Evolutionary conservation across 2,113 vertebrate species (phyloP), one percentile per base, ranked within the genome.

Genomic region (Hassar affinis): DNA sequence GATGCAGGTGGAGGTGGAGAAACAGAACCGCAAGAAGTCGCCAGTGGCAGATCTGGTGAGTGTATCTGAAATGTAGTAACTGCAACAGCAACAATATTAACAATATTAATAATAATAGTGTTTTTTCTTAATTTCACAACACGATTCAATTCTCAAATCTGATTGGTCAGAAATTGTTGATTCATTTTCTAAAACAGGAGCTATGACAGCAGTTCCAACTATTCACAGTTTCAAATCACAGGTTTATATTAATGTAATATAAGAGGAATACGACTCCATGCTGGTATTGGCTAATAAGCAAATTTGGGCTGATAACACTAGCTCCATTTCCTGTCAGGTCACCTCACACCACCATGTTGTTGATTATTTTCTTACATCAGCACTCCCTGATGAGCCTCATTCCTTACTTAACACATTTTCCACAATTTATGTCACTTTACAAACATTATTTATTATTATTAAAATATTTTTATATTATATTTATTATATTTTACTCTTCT

Each of bases 1-100:
- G 92, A 99, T 99, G 98, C 98, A 99, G 92, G 98, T 99, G 72
- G 96, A 99, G 90, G 98, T 99, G 93, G 98, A 99, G 86, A 99
- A 98, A 84, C 98, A 99, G 92, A 99, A 99, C 90, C 96, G 98
- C 88, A 99, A 99, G 92, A 99, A 99, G 88, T 99, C 98, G 0
- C 98, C 98, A 0, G 98, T 99, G 82, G 98, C 97, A 0, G 98
- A 99, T 88, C 95, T 99, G 86, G 98, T 99, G 86, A 94, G 97
- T 91, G 96, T 89, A 20, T 38, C 9, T 57, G 51, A 35, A 25
- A 38, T 71, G 1, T n/a, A n/a, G n/a, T 42, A 42, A 57, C 2
- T 25, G 25, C 25, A 57, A 57, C 3, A 54, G 22, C 12, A 54
- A 56, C 12, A 54, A 54, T 57, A 54, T 18, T 54, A 51, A 51